A percentile compares a stretch with the other conserved stretches of the same genome.
Conservation (phyloP, 2,113 vertebrate genomes). For the Oxygymnocypris stewartii region DNA sequence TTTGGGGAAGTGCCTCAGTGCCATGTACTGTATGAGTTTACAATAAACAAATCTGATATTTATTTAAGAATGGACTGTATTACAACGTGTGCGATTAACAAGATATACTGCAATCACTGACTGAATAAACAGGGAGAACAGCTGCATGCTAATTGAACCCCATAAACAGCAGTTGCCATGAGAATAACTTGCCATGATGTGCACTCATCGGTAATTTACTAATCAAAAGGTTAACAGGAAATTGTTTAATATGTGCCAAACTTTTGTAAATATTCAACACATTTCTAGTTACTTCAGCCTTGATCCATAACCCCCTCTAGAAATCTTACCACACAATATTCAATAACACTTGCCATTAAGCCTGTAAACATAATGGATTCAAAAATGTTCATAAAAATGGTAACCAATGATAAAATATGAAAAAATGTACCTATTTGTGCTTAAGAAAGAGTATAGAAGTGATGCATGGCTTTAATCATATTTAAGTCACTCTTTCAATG, state of each 20-base stretch:
- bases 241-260: neutral
- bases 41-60: neutral
- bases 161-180: neutral
- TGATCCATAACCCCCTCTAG: neutral
- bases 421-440: neutral
- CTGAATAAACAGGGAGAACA: slow-evolving; percentile 8
- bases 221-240: slow-evolving; percentile 23
- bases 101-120: neutral
- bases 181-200: slow-evolving; percentile 15
- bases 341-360: neutral
- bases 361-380: neutral
- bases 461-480: neutral
- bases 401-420: neutral
- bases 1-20: neutral
- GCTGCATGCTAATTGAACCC: slow-evolving; percentile 8
- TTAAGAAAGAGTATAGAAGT: neutral
- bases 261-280: neutral
- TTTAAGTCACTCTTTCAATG: neutral
- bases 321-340: neutral
- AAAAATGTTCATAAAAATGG: neutral
- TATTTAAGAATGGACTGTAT: neutral
- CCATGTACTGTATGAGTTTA: neutral
- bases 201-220: neutral
- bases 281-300: neutral
- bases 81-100: neutral